Evolutionary conservation across 1,140 invertebrate species (phyloP).

Genomic region (Hylaeus volcanicus): DNA sequence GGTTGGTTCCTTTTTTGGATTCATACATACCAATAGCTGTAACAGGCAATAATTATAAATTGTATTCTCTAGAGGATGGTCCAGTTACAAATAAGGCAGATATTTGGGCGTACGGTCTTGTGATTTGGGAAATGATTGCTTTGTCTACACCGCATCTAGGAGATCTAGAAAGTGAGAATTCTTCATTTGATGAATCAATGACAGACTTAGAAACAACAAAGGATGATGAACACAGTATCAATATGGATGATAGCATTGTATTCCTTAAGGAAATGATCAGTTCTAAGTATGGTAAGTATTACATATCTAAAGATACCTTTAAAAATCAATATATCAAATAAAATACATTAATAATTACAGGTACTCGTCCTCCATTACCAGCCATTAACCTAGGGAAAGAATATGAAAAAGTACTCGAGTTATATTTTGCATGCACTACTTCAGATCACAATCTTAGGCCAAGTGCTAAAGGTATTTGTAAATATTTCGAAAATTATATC

Average conservation of each 20-base stretch:
- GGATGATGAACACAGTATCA: slow-evolving; percentile 28
- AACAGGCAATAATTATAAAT: slow-evolving; percentile 1
- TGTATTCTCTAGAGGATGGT: slow-evolving; percentile 68
- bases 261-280: slow-evolving; percentile 36
- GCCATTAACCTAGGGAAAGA: slow-evolving; percentile 82
- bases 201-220: background rate
- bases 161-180: slow-evolving; percentile 61
- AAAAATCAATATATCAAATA: slow-evolving; percentile 28
- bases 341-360: slow-evolving; percentile 69
- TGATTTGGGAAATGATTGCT: slow-evolving; percentile 91
- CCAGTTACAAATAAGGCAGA: slow-evolving; percentile 87
- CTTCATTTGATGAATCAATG: slow-evolving; percentile 56
- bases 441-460: slow-evolving; percentile 83
- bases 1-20: slow-evolving; percentile 60
- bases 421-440: slow-evolving; percentile 88
- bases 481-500: slow-evolving; percentile 71
- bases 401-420: slow-evolving; percentile 85
- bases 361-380: slow-evolving; percentile 86
- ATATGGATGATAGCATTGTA: slow-evolving; percentile 32
- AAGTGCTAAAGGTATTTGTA: slow-evolving; percentile 80
- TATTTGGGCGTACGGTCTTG: slow-evolving; percentile 89
- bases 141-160: slow-evolving; percentile 84
- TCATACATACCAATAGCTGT: background rate
- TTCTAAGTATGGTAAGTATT: slow-evolving; percentile 60
- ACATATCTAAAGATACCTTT: background rate